Evolutionary conservation across 2,888 invertebrate genomes (phyloP), one percentile per base, ranked within the genome.

Genomic region (Drosophila mulleri): DNA sequence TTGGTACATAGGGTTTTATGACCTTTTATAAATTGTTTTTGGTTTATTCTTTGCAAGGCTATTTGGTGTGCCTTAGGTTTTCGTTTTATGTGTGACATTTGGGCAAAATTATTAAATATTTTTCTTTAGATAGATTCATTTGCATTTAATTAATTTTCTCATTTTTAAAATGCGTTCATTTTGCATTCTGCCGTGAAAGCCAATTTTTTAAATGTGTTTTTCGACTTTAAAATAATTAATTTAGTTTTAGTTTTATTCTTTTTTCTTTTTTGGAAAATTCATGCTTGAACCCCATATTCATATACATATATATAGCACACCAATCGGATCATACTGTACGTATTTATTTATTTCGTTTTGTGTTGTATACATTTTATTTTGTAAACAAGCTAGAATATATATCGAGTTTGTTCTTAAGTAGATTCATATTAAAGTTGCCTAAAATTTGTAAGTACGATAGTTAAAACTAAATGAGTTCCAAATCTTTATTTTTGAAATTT

Each of bases 361-460:
- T 54, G 58, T 57, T 72, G 67, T 75, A 58, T 70, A 72, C 67
- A 68, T 74, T 68, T 71, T 74, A 66, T 73, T 56, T 77, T 63
- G 72, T 75, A 84, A 82, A 87, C 85, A 88, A 89, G 88, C 89
- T 79, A 72, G 84, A 83, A 78, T 89, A 82, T 78, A 78, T 86
- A 72, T 88, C 75, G 71, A 77, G 69, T 77, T 88, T 72, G 62
- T 78, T 88, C 75, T 70, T 88, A 78, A 68, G 61, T 72, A 63
- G 76, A 78, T 81, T 83, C 75, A 75, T 86, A 88, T 86, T 78
- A 88, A 72, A 83, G 89, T 80, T 75, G 69, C 84, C 81, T 88
- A 86, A 86, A 86, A 86, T 80, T 86, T 72, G 65, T 75, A 76
- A 75, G 67, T 87, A 78, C 57, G 66, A 72, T 70, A 75, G 65